Percentiles rank a stretch among this genome's conserved stretches.
phyloP scores from a whole-genome alignment of 2,113 vertebrate genomes.

The Bagarius yarrelli region DNA sequence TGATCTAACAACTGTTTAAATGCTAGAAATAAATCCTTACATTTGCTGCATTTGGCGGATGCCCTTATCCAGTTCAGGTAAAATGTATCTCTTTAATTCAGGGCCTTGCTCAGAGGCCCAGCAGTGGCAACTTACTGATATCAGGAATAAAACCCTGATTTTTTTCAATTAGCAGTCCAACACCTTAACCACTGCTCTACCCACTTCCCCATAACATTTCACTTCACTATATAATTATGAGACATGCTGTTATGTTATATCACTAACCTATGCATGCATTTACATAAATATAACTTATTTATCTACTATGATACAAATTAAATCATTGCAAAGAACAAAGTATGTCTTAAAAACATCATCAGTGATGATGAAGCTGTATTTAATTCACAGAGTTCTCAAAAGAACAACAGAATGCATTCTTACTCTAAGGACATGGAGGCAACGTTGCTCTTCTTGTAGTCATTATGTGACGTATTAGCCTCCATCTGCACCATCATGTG shows the following conservation, averaged over 20 bases:
- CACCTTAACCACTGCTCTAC: too few species aligned
- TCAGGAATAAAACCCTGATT: too few species aligned
- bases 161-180: too few species aligned
- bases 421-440: constrained; percentile 13
- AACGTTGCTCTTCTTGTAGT: neutral
- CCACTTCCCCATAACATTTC: too few species aligned
- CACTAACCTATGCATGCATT: neutral
- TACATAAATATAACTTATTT: neutral
- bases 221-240: too few species aligned
- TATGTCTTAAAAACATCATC: neutral
- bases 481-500: constrained; percentile 33
- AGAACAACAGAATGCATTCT: constrained; percentile 6
- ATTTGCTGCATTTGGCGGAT: too few species aligned
- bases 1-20: neutral
- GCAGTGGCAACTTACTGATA: too few species aligned
- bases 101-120: too few species aligned
- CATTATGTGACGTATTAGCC: constrained; percentile 29
- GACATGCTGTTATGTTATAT: neutral
- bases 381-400: neutral
- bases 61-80: too few species aligned
- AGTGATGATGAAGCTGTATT: neutral
- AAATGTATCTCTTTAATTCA: too few species aligned
- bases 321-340: neutral
- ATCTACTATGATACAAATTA: neutral
- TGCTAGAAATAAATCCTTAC: neutral